These are phyloP conservation scores for Psittacara wagleri DNA, from an alignment of 2,113 vertebrate genomes.

Conservation along the genomic window DNA sequence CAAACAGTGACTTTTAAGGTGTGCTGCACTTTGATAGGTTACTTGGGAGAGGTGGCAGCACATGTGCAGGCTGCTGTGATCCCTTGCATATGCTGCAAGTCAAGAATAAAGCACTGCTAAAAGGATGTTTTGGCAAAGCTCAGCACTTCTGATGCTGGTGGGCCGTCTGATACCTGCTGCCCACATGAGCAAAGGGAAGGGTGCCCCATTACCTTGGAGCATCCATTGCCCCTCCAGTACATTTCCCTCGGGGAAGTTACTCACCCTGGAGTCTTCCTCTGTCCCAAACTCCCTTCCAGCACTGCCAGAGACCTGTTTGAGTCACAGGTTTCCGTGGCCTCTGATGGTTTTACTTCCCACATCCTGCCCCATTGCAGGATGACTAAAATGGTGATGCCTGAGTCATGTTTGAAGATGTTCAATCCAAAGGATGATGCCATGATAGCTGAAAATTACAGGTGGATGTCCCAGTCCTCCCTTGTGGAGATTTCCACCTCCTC, in stretches of 20 bases:
- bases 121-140: background rate
- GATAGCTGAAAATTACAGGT: slow-evolving; percentile 10
- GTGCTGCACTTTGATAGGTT: background rate
- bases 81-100: rapidly evolving
- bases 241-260: background rate
- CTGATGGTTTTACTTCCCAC: background rate
- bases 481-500: background rate
- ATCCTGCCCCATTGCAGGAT: background rate
- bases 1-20: background rate
- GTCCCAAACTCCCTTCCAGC: background rate
- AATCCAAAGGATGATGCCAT: background rate
- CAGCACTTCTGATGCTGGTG: background rate
- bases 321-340: background rate
- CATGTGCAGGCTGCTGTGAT: background rate
- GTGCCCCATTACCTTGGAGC: background rate
- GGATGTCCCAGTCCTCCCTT: background rate
- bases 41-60: background rate
- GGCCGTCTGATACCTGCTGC: background rate
- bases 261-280: background rate
- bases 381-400: background rate
- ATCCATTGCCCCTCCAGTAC: background rate
- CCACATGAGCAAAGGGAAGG: background rate
- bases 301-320: background rate
- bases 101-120: background rate
- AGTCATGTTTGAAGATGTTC: background rate